Percentiles rank a stretch among this genome's conserved stretches.
Conservation (phyloP, 2,797 vertebrate genomes). For the Cuniculus paca region DNA sequence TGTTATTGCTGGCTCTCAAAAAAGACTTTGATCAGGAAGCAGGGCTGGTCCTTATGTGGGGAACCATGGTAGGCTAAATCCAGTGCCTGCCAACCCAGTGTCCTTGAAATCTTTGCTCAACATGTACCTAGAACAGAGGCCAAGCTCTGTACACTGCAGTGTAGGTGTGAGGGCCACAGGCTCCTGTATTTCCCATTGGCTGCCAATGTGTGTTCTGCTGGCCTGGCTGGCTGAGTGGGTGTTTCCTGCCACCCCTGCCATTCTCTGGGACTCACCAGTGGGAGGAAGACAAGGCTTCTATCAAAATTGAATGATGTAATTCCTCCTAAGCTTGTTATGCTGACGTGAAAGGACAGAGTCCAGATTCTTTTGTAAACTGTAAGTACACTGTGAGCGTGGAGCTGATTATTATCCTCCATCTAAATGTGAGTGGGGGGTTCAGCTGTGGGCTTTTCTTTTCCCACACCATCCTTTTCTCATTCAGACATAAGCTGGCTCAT, state of each 20-base stretch:
- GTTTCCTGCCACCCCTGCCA: neutral
- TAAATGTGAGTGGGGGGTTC: neutral
- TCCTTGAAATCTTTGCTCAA: neutral
- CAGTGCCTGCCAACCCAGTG: neutral
- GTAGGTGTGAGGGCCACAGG: neutral
- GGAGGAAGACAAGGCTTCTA: conserved; percentile 33
- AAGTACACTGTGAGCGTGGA: neutral
- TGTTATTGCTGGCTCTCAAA: too few species aligned
- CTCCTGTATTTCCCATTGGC: neutral
- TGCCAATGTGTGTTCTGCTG: neutral
- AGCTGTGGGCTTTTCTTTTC: conserved; percentile 36
- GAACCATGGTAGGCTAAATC: neutral
- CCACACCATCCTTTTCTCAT: conserved; percentile 20
- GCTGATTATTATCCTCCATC: conserved; percentile 45
- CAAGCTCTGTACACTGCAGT: neutral
- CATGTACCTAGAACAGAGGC: neutral
- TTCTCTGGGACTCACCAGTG: conserved; percentile 35
- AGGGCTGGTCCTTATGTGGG: neutral
- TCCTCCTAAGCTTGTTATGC: neutral
- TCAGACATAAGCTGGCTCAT: conserved; percentile 28
- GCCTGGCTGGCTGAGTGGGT: neutral
- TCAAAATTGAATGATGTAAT: neutral
- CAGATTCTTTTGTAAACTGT: conserved; percentile 5
- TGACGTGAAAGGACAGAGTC: conserved; percentile 46
- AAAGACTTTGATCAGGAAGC: neutral